phyloP scores from a whole-genome alignment of 2,888 invertebrate species.

The Hartigia nigra region DNA sequence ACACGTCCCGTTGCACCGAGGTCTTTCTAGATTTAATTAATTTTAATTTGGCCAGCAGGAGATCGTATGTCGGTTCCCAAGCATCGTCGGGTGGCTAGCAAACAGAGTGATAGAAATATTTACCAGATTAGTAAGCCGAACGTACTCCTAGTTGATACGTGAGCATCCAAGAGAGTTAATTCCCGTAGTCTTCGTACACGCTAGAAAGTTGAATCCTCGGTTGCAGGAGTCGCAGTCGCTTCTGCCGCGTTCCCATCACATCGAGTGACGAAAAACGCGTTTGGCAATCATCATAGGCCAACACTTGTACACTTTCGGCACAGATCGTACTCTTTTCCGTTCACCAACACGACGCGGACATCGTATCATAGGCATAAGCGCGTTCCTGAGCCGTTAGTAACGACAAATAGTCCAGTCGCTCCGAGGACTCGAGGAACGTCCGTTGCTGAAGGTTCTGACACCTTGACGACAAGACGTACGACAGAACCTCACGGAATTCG shows the following conservation, averaged over 20 bases:
- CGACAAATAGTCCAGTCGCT: neutral
- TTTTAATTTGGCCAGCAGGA: neutral
- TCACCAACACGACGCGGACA: neutral
- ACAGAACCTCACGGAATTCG: neutral
- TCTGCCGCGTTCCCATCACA: slow-evolving; percentile 4
- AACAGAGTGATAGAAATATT: neutral
- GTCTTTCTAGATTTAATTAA: neutral
- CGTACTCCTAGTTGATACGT: neutral
- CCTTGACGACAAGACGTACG: neutral
- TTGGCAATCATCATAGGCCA: neutral
- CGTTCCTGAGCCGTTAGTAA: neutral
- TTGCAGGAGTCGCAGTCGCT: neutral
- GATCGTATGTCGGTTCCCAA: neutral
- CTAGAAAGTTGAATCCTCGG: neutral
- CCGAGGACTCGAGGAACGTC: neutral
- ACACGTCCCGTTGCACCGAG: neutral
- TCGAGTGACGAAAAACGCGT: neutral
- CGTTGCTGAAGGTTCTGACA: neutral
- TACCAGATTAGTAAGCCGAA: neutral
- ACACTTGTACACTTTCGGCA: neutral
- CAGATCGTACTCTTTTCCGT: neutral
- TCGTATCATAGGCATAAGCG: neutral
- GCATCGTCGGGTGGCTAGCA: neutral
- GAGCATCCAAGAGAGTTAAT: neutral
- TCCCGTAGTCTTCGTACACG: neutral